A percentile compares a stretch with the other conserved stretches of the same genome.
phyloP scores from a whole-genome alignment of 1,140 invertebrate genomes.

The Drosophila tani region DNA sequence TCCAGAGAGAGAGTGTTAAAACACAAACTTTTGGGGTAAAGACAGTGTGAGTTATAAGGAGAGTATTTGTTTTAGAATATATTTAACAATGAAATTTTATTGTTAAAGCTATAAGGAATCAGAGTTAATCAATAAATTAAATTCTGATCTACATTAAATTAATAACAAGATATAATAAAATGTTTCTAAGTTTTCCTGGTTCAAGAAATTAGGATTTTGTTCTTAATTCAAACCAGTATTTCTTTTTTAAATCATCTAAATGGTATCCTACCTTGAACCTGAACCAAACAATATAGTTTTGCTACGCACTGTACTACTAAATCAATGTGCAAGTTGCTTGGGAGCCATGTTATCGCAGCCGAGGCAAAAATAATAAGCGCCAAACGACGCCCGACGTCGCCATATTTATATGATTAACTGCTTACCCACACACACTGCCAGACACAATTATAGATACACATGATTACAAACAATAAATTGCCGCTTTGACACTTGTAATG shows the following conservation, averaged over 20 bases:
- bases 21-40: slow-evolving; percentile 53
- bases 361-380: slow-evolving; percentile 79
- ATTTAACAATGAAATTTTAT: too few species aligned
- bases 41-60: slow-evolving; percentile 7
- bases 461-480: slow-evolving; percentile 83
- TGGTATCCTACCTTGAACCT: not conserved
- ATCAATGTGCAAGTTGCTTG: slow-evolving; percentile 65
- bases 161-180: too few species aligned
- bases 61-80: not conserved
- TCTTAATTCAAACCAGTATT: too few species aligned
- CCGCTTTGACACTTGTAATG: slow-evolving; percentile 82
- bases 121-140: too few species aligned
- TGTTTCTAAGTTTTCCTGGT: too few species aligned
- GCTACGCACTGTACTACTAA: slow-evolving; percentile 44
- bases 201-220: not conserved
- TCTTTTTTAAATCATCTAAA: not conserved
- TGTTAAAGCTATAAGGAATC: too few species aligned
- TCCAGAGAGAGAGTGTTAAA: slow-evolving; percentile 52
- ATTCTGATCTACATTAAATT: too few species aligned
- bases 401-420: slow-evolving; percentile 85
- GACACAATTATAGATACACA: slow-evolving; percentile 73
- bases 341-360: slow-evolving; percentile 73
- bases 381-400: slow-evolving; percentile 59
- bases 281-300: not conserved
- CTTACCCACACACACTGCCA: slow-evolving; percentile 43